A percentile compares a stretch with the other conserved stretches of the same genome.
phyloP scores from a whole-genome alignment of 2,113 vertebrate genomes.

The Thunnus thynnus region DNA sequence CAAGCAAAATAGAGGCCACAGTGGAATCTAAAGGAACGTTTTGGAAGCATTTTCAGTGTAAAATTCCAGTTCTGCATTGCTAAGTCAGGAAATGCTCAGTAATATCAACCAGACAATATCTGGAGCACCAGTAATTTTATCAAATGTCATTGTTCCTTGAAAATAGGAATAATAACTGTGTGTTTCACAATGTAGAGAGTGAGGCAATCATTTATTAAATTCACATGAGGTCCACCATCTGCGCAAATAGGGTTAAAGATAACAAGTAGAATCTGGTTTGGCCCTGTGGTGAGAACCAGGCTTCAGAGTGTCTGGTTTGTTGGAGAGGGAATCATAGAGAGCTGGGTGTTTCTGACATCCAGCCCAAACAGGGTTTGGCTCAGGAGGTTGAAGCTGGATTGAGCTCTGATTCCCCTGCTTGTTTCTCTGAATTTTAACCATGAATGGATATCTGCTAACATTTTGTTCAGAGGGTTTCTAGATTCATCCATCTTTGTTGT shows the following conservation, averaged over 20 bases:
- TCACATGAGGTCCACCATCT: constrained; percentile 49
- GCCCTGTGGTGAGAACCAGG: constrained; percentile 47
- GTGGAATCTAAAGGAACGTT: too few species aligned
- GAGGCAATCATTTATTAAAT: constrained; percentile 13
- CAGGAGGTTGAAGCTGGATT: background rate
- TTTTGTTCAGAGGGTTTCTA: constrained; percentile 10
- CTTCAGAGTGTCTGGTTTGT: constrained; percentile 46
- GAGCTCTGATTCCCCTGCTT: background rate
- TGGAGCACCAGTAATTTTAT: background rate
- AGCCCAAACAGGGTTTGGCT: constrained; percentile 58
- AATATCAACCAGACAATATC: too few species aligned
- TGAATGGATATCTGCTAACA: constrained; percentile 15
- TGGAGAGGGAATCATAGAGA: constrained; percentile 32
- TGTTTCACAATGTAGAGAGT: background rate
- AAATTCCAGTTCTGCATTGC: background rate
- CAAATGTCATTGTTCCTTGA: background rate
- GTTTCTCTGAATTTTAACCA: constrained; percentile 34
- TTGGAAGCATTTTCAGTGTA: background rate
- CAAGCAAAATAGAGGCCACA: too few species aligned
- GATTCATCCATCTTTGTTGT: constrained; percentile 41
- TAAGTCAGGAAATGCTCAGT: too few species aligned
- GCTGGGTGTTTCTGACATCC: constrained; percentile 56
- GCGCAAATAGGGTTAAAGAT: constrained; percentile 56
- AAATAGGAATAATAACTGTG: background rate
- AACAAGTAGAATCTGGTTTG: constrained; percentile 53